Evolutionary conservation across 2,888 invertebrate species (phyloP).

Genomic region (Xylocampa areola): DNA sequence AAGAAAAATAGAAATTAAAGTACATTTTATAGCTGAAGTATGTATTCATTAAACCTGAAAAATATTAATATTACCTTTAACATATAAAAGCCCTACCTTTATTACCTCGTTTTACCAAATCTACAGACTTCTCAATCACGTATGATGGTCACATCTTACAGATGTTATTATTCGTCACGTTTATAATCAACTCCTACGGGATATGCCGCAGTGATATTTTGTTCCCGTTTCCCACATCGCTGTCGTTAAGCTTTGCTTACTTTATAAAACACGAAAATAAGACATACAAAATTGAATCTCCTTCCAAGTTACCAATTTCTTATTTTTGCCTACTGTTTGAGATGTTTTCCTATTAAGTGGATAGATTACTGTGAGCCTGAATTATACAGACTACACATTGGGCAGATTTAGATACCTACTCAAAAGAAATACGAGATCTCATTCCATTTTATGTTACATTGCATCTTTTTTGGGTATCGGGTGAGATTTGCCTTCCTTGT

Average conservation of each 20-base stretch:
- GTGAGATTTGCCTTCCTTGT: conserved; percentile 29
- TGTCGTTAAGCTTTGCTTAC: conserved; percentile 14
- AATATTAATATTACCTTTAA: too few species aligned
- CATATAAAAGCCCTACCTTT: too few species aligned
- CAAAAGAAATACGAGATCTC: conserved; percentile 16
- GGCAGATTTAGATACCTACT: conserved; percentile 10
- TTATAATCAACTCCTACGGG: conserved; percentile 10
- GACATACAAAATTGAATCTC: conserved; percentile 62
- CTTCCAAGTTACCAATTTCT: conserved; percentile 63
- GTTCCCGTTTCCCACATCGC: conserved; percentile 9
- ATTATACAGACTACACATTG: conserved; percentile 14
- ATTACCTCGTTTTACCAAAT: too few species aligned
- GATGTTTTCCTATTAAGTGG: conserved; percentile 35
- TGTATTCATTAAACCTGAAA: too few species aligned
- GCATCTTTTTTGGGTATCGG: conserved; percentile 11
- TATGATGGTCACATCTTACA: too few species aligned
- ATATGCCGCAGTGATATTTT: conserved; percentile 8
- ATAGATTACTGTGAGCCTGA: conserved; percentile 25
- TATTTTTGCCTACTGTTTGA: conserved; percentile 38
- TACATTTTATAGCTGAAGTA: too few species aligned
- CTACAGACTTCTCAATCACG: too few species aligned
- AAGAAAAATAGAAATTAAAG: too few species aligned
- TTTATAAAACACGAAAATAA: conserved; percentile 18
- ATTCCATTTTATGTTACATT: conserved; percentile 23
- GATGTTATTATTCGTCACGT: neutral